Base-by-base conservation (phyloP, 2,113 vertebrate genomes). In the Phocoena sinus region DNA sequence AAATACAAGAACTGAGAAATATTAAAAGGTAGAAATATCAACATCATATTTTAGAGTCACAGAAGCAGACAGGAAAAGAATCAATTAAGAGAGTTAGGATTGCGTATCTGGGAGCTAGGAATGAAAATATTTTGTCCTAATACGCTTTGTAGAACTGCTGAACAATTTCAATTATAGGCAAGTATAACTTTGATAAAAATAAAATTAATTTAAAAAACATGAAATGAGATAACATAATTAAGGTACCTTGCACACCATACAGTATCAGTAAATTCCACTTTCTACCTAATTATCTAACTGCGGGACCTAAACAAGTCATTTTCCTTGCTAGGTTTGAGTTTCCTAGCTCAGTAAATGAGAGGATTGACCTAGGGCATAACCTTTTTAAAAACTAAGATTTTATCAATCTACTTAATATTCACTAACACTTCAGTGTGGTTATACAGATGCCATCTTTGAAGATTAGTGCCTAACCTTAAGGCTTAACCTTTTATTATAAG, bases 101-200 rank as follows among this genome's bases (percentile, higher is more conserved):
- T 74, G 13, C 9, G 2, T 80, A 84, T 81, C 50, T 25, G 11
- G 33, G 36, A 65, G 38, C 50, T 56, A 36, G 31, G 67, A 82
- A 44, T 36, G 28, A 70, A 77, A 73, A 77, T 38, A 26, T 53
- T 38, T 50, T 89, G 76, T 25, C 77, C 67, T 74, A 68, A 74
- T 17, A 26, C 8, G 31, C 21, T 94, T 89, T 89, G 60, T 89
- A 68, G 65, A 96, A 80, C 33, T 92, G 5, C 70, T 94, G 26
- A 74, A 86, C 20, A 92, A 65, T 91, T 89, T 85, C 50, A 80
- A 71, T n/a, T 80, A 47, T 26, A 79, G 67, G 3, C 3, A 81
- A 96, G 18, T 63, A 63, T 68, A 73, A 47, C 47, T 81, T 89
- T 77, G 47, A 63, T 87, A 58, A 93, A 83, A 89, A 86, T 85